phyloP scores from a whole-genome alignment of 2,113 vertebrate genomes.

The Sitta europaea region DNA sequence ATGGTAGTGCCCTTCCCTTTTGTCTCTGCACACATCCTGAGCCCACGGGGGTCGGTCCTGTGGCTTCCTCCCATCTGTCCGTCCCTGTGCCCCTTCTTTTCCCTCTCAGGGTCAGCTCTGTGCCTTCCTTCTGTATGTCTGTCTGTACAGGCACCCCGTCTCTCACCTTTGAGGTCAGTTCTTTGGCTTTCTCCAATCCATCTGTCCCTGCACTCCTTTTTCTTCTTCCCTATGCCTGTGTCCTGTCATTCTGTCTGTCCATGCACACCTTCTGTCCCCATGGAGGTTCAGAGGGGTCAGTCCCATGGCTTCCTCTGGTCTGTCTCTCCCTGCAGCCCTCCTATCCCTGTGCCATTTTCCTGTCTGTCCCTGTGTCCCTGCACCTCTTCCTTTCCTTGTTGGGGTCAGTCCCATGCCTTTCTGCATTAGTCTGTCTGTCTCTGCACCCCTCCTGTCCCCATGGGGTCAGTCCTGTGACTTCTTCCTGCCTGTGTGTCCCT shows the following conservation, averaged over 20 bases:
- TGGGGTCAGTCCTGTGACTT: neutral
- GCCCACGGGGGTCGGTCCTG: rapidly evolving
- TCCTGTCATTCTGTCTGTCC: neutral
- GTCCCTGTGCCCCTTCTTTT: neutral
- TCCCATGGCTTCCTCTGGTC: too few relatives aligned
- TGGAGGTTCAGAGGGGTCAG: too few relatives aligned
- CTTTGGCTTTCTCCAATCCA: neutral
- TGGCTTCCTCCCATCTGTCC: neutral
- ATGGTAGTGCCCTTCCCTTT: neutral
- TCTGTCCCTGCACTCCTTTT: neutral
- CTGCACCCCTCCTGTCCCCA: neutral
- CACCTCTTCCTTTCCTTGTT: neutral
- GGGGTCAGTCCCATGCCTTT: neutral
- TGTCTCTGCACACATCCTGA: neutral
- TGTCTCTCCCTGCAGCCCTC: too few relatives aligned
- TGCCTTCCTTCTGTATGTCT: neutral
- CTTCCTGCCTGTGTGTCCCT: neutral
- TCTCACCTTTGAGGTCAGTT: neutral
- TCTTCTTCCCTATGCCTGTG: rapidly evolving
- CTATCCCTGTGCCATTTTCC: neutral
- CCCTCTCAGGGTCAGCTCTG: neutral
- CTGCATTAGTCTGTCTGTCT: neutral
- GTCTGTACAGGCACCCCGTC: neutral
- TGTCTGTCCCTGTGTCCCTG: neutral
- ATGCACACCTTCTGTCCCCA: neutral